These are phyloP conservation scores for Halcyon chelicuti DNA, from an alignment of 2,797 vertebrate species.

Conservation along the genomic window DNA sequence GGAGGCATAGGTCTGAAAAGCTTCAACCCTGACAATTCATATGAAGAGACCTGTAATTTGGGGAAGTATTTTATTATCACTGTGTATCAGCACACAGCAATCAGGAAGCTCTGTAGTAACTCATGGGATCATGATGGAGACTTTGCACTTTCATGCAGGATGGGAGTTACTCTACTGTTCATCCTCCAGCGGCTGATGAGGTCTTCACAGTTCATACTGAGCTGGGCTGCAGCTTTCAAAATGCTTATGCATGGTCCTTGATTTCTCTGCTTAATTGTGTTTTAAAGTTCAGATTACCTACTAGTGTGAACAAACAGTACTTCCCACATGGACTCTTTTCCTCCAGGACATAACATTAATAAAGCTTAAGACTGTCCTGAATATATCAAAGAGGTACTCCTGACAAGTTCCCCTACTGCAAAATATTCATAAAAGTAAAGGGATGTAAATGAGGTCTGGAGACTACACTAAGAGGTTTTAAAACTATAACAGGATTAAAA, in stretches of 20 bases:
- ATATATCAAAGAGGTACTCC: not conserved
- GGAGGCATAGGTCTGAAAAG: not conserved
- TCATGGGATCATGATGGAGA: not conserved
- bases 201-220: not conserved
- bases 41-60: not conserved
- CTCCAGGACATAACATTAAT: not conserved
- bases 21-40: not conserved
- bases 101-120: not conserved
- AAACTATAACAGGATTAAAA: conserved; percentile 12
- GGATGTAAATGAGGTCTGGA: not conserved
- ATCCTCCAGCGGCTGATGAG: not conserved
- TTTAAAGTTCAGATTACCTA: not conserved
- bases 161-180: not conserved
- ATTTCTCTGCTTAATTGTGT: not conserved
- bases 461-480: conserved; percentile 18
- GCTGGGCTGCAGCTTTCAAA: not conserved
- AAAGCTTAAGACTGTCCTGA: not conserved
- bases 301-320: not conserved
- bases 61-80: not conserved
- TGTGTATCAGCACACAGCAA: not conserved
- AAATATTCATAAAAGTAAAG: conserved; percentile 12
- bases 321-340: not conserved
- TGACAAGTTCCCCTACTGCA: not conserved
- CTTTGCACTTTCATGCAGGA: not conserved
- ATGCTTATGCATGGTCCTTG: not conserved